Evolutionary conservation across 2,888 invertebrate genomes (phyloP), one percentile per base, ranked within the genome.

Genomic region (Labia minor): DNA sequence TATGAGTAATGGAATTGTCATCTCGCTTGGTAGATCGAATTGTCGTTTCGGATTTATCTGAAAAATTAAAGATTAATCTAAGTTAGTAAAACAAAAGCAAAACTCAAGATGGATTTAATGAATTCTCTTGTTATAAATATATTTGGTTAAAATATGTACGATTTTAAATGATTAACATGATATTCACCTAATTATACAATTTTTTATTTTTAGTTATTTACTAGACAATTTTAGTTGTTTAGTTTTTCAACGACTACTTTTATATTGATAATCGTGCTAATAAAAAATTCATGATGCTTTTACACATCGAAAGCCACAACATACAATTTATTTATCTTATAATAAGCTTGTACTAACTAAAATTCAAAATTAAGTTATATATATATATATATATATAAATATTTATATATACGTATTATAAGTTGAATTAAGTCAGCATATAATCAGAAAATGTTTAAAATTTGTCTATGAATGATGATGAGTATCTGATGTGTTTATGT

Each of bases 1-100:
- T 73, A 63, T 72, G 71, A 19, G 73, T 72, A 62, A 72, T 69
- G 62, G 70, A 70, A 63, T 69, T 72, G 19, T 72, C 73, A 66
- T 70, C 70, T 21, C 67, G 37, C 10, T 70, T 67, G 37, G 70
- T 70, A 37, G 70, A 68, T 61, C 65, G 69, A 65, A 68, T 67
- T 26, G 73, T 70, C 62, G 69, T 68, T 68, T 74, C 74, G 65
- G 71, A 69, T 67, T 69, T 68, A 19, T 68, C 72, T 72, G 70
- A 11, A 71, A 69, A 68, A 62, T 68, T 16, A 26, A 49, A 49
- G 49, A 49, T 8, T 6, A 49, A 49, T 49, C 3, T 10, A 26
- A 16, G 49, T 49, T 49, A 49, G 14, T 49, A 8, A 49, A 3
- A n/a, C n/a, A n/a, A n/a, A n/a, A n/a, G n/a, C n/a, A n/a, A n/a